Conservation (phyloP, 30 jellyfish, hydroid and myxozoan genomes). For the Hydractinia symbiolongicarpus region DNA sequence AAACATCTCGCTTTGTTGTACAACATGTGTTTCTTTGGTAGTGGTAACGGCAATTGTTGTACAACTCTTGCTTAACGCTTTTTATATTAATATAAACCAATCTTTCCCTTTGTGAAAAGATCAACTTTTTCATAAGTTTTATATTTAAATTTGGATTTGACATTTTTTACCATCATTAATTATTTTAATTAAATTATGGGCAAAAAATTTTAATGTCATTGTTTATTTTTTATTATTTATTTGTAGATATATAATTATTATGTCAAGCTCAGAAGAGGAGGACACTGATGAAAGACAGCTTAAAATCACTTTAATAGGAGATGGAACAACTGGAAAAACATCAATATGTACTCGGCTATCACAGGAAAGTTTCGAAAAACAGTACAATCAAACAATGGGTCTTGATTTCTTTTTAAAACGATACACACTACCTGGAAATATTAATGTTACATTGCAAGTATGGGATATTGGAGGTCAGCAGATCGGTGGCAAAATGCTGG, state of each 20-base stretch:
- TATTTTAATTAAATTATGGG: no score
- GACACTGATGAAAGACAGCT: constrained; percentile 68
- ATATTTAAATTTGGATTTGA: no score
- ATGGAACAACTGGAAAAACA: constrained; percentile 97
- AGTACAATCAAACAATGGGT: constrained; percentile 88
- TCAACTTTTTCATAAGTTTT: no score
- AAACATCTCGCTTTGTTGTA: no score
- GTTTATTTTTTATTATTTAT: background rate
- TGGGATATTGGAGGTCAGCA: constrained; percentile 99
- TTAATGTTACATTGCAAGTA: constrained; percentile 85
- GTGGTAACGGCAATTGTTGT: no score
- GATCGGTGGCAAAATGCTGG: constrained; percentile 96
- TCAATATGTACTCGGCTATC: constrained; percentile 85
- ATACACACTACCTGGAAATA: constrained; percentile 69
- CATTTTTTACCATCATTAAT: no score
- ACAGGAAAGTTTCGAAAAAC: constrained; percentile 85
- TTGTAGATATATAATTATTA: constrained; percentile 1
- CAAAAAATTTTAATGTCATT: background rate
- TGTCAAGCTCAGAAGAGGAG: constrained; percentile 95
- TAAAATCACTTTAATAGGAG: constrained; percentile 83
- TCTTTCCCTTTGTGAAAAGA: no score
- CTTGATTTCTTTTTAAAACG: constrained; percentile 83
- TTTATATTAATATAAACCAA: no score
- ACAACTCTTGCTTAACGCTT: no score
- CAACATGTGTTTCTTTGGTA: no score